Evolutionary conservation across 2,888 invertebrate genomes (phyloP), one percentile per base, ranked within the genome.

Genomic region (Tipula confusa): DNA sequence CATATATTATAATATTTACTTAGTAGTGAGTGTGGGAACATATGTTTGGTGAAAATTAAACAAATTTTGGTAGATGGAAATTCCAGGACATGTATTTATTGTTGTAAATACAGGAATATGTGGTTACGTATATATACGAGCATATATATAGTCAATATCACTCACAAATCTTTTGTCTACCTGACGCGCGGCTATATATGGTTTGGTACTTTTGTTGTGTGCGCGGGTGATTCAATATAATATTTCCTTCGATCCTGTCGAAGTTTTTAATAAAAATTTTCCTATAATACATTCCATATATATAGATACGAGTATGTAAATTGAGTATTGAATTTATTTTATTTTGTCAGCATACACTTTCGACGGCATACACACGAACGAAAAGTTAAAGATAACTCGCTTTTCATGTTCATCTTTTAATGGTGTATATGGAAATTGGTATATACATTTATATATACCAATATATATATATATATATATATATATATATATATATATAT

Each of bases 131-230:
- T 18, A 43, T 43, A 43, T 6, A 15, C 15, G n/a, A 2, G 15
- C 15, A 43, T 3, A 43, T 2, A 43, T 24, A 64, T 48, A 48
- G 18, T 48, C 48, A 48, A 48, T 48, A 48, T 24, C 18, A 48
- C 48, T 64, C 64, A 64, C 9, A 64, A 64, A 64, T 64, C 24
- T 64, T 64, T 64, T 64, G 64, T 64, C 64, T 64, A 64, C 64
- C 64, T 64, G 64, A 24, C 64, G 24, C 64, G 64, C 64, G 24
- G 24, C 64, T 9, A 13, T 64, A n/a, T n/a, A 11, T 64, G 18
- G 64, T 24, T 64, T 64, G 24, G 3, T 64, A 9, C n/a, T n/a
- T 64, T 24, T 64, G 24, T 24, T 24, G 24, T 64, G 64, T 24
- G 64, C 11, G 64, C 64, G 64, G 64, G 24, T 64, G 64, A 64